Evolutionary conservation across 2,113 vertebrate genomes (phyloP).

Genomic region (Lophochroa leadbeateri): DNA sequence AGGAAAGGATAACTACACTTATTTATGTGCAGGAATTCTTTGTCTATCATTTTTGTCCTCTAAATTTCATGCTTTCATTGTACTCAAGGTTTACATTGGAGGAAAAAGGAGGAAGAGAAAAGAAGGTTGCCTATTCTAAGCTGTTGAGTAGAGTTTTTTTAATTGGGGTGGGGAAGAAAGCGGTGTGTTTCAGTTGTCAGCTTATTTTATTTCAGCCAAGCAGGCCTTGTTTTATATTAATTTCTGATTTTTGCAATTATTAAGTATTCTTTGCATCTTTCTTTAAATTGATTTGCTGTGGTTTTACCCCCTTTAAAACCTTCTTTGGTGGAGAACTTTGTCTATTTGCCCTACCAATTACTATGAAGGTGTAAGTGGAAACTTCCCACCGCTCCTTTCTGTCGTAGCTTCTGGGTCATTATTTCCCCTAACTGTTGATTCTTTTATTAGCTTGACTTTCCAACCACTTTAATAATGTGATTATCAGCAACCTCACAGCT

Average conservation of each 20-base stretch:
- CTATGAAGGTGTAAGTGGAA: background rate
- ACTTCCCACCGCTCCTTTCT: background rate
- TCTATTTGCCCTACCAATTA: background rate
- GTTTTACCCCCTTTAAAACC: background rate
- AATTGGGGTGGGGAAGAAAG: too few relatives aligned
- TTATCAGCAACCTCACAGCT: background rate
- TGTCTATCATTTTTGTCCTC: background rate
- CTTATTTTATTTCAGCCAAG: background rate
- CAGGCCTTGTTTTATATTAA: background rate
- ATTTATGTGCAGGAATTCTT: constrained; percentile 65
- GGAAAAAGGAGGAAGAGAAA: background rate
- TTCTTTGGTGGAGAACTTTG: background rate
- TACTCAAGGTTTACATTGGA: background rate
- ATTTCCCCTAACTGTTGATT: constrained; percentile 12
- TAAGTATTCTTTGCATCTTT: background rate
- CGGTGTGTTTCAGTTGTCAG: background rate
- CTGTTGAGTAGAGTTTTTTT: background rate
- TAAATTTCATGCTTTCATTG: background rate
- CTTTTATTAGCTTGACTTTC: constrained; percentile 15
- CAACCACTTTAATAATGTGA: background rate
- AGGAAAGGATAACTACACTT: constrained; percentile 65
- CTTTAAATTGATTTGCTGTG: background rate
- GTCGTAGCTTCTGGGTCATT: background rate
- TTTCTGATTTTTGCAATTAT: background rate
- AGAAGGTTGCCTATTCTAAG: background rate